These are phyloP conservation scores for Heliangelus exortis DNA, from an alignment of 2,797 vertebrate genomes.

Conservation along the genomic window DNA sequence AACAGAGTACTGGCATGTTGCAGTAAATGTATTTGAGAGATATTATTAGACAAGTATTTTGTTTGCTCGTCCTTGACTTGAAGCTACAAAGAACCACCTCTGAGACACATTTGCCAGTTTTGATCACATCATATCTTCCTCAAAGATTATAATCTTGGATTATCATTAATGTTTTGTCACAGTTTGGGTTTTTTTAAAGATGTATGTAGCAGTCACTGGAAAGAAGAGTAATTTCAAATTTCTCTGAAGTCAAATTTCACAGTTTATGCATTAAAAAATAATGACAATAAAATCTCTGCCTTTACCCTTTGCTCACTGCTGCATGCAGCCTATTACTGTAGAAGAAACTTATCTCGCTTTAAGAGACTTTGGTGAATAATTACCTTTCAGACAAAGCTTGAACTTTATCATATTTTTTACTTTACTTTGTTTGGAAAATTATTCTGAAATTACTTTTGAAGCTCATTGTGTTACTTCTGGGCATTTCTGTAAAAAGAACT, in stretches of 20 bases:
- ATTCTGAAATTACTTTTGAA: constrained; percentile 26
- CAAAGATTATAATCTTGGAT: not conserved
- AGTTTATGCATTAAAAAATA: constrained; percentile 7
- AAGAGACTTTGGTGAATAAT: not conserved
- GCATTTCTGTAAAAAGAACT: not conserved
- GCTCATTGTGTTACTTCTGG: not conserved
- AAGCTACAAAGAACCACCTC: constrained; percentile 18
- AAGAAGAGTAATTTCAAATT: not conserved
- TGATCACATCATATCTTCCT: not conserved
- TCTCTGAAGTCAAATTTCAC: constrained; percentile 20
- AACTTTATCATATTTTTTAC: not conserved
- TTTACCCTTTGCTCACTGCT: not conserved
- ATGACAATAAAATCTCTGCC: not conserved
- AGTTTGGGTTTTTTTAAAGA: not conserved
- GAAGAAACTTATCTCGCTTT: not conserved
- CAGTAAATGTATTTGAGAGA: constrained; percentile 46
- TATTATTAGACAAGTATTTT: constrained; percentile 43
- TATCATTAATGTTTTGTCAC: not conserved
- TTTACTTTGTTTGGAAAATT: not conserved
- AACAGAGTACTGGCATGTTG: constrained; percentile 53
- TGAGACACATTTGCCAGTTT: constrained; percentile 27
- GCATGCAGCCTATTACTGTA: not conserved
- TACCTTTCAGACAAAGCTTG: not conserved
- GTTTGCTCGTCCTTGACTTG: constrained; percentile 41
- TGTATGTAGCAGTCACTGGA: not conserved